Evolutionary conservation across 2,888 invertebrate species (phyloP).

Genomic region (Actias luna): DNA sequence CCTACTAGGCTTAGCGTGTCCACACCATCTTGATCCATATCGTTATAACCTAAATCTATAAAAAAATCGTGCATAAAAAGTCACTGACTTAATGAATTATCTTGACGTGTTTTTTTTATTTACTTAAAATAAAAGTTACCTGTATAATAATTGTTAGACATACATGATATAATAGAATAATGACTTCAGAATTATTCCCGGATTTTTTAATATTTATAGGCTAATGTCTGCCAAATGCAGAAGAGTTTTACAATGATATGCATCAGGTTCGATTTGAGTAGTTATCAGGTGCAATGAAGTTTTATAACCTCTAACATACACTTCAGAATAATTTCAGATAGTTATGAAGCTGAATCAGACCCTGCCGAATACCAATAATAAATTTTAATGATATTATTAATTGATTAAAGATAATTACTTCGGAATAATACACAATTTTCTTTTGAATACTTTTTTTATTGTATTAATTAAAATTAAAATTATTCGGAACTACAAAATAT

Average conservation of each 20-base stretch:
- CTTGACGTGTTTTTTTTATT: background rate
- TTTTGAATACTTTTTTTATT: too few species aligned
- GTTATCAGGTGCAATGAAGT: slow-evolving; percentile 65
- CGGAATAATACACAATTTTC: too few species aligned
- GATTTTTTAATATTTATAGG: slow-evolving; percentile 35
- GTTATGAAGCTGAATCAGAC: too few species aligned
- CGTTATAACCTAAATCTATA: too few species aligned
- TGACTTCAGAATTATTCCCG: slow-evolving; percentile 7
- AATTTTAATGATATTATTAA: too few species aligned
- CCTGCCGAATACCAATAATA: too few species aligned
- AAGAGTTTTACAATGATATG: slow-evolving; percentile 37
- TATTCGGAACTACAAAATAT: too few species aligned
- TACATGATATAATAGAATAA: background rate
- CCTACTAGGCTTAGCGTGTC: too few species aligned
- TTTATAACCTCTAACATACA: slow-evolving; percentile 43
- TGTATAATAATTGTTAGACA: background rate
- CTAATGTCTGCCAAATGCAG: slow-evolving; percentile 54
- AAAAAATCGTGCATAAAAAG: background rate
- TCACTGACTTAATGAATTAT: background rate
- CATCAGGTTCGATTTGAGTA: slow-evolving; percentile 56
- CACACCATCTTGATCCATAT: too few species aligned
- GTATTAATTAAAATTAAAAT: too few species aligned
- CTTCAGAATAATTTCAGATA: slow-evolving; percentile 34
- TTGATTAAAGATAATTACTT: too few species aligned
- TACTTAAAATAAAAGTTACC: background rate